A percentile compares a stretch with the other conserved stretches of the same genome.
phyloP scores from a whole-genome alignment of 2,888 invertebrate genomes.

The Temnothorax unifasciatus region DNA sequence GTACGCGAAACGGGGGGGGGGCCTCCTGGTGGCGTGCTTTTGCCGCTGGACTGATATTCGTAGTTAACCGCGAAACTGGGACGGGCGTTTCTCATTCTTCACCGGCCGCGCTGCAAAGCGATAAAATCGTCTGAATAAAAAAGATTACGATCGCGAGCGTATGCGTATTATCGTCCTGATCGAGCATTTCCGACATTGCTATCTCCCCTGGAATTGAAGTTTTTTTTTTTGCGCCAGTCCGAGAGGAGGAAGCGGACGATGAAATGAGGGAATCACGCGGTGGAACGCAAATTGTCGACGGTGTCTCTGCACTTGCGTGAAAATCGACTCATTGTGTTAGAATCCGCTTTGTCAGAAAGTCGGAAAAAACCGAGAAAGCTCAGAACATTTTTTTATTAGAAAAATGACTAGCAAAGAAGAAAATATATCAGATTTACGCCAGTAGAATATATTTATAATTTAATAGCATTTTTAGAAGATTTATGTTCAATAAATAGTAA shows the following conservation, averaged over 20 bases:
- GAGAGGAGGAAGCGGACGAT: conserved; percentile 6
- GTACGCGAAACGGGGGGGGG: conserved; percentile 58
- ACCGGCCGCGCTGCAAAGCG: conserved; percentile 27
- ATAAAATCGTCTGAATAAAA: conserved; percentile 54
- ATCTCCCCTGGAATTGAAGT: conserved; percentile 12
- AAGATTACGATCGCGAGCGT: conserved; percentile 19
- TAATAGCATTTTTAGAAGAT: background rate
- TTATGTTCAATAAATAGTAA: background rate
- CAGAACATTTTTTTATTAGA: conserved; percentile 1
- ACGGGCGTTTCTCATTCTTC: conserved; percentile 57
- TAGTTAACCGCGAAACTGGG: conserved; percentile 71
- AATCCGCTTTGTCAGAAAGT: conserved; percentile 24
- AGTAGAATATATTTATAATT: background rate
- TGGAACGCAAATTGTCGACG: conserved; percentile 34
- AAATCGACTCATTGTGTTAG: conserved; percentile 22
- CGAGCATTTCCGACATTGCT: conserved; percentile 24
- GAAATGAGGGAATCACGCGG: conserved; percentile 15
- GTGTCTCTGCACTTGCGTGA: conserved; percentile 4
- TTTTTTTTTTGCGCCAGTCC: conserved; percentile 31
- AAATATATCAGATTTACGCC: background rate
- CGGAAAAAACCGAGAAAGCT: background rate
- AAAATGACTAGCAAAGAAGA: background rate
- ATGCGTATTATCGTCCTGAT: conserved; percentile 17
- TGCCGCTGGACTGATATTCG: conserved; percentile 72
- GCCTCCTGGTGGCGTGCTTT: conserved; percentile 35